Evolutionary conservation across 2,797 vertebrate species (phyloP).

Genomic region (Gila robusta): DNA sequence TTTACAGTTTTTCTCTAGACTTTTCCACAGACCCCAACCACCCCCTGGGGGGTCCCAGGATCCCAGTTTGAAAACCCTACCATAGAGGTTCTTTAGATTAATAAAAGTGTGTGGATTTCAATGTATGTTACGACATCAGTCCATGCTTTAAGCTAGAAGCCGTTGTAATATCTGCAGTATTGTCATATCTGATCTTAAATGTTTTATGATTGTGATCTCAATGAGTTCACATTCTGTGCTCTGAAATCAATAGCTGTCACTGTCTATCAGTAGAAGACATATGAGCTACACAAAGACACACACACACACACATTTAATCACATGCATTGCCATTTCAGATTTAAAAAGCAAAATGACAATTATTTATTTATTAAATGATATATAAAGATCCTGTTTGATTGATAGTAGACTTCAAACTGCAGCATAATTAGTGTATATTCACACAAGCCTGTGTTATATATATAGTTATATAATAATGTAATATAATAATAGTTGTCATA

Average conservation of each 20-base stretch:
- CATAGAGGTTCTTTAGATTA: background rate
- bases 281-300: background rate
- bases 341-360: background rate
- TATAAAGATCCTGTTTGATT: too few species aligned
- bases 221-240: constrained; percentile 6
- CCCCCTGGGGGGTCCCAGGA: too few species aligned
- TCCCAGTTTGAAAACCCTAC: too few species aligned
- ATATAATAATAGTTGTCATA: background rate
- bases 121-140: background rate
- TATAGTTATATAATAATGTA: too few species aligned
- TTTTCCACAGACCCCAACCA: background rate
- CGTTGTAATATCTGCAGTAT: background rate
- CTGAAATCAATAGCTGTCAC: constrained; percentile 37
- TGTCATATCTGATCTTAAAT: constrained; percentile 21
- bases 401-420: background rate
- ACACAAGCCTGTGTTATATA: too few species aligned
- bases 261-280: constrained; percentile 22
- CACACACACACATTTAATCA: background rate
- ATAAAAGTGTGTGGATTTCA: background rate
- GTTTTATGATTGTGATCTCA: constrained; percentile 27
- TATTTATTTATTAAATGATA: background rate
- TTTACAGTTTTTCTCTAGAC: background rate
- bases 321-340: background rate
- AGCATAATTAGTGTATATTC: background rate
- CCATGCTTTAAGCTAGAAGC: background rate